Base-by-base conservation (phyloP, 1,140 invertebrate genomes). In the Psix sp. region DNA sequence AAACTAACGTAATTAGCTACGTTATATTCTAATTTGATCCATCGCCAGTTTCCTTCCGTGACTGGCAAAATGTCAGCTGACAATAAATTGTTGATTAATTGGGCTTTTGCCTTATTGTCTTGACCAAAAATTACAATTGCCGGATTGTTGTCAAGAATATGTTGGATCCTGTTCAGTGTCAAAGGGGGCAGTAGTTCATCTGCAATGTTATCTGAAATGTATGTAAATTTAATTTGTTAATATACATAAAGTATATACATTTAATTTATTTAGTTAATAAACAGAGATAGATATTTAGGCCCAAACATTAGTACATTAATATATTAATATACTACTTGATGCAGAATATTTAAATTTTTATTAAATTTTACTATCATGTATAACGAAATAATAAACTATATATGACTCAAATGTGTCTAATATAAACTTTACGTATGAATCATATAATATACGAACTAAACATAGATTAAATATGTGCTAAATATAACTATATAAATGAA, bases 21-120 rank as follows among this genome's bases (percentile, higher is more conserved):
- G n/a, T 93, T 93, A 78, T 93, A 92, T 67, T 89, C 89, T 65
- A 95, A 90, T 68, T 91, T 89, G 70, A 95, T 90, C 91, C 92
- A 93, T 82, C 93, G 84, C 89, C 92, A 93, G 35, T 81, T 78
- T 9, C 81, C 85, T 26, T 89, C 88, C 29, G 80, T 76, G 6
- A 88, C 51, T 0, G 94, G 93, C 13, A 95, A 82, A 42, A 94
- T 84, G 26, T 88, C 83, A 59, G 89, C 83, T 1, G 90, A 91
- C 38, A 95, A 88, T 17, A 95, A 84, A 73, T 90, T 90, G 82
- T 95, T 95, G 1, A 94, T 89, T 29, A 95, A 82, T 7, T 90
- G 83, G 2, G 92, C 93, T 79, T 93, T 92, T 0, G 92, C 91
- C 70, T 90, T 89, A 17, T 88, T 89, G 52, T 90, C 91, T 77